phyloP scores from a whole-genome alignment of 2,113 vertebrate species.

The Arothron firmamentum region DNA sequence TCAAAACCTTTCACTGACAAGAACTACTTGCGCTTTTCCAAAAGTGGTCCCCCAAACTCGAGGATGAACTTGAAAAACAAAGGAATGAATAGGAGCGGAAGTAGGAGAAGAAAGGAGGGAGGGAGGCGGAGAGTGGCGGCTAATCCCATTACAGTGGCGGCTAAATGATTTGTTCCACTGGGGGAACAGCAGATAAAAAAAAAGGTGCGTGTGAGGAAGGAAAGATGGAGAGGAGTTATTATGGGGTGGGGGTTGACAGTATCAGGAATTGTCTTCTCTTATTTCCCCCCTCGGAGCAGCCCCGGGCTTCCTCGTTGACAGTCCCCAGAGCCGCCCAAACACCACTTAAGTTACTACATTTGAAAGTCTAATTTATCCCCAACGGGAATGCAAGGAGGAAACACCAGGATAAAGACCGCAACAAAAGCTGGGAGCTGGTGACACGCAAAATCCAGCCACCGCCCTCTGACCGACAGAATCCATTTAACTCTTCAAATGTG shows the following conservation, averaged over 20 bases:
- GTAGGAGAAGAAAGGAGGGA: slow-evolving; percentile 12
- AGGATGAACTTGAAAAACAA: slow-evolving; percentile 37
- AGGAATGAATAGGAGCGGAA: slow-evolving; percentile 26
- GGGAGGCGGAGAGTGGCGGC: slow-evolving; percentile 19
- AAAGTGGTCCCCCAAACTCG: slow-evolving; percentile 18
- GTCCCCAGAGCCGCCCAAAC: not conserved
- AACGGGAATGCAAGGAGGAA: slow-evolving; percentile 6
- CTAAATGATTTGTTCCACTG: slow-evolving; percentile 64
- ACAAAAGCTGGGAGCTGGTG: not conserved
- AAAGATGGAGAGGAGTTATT: not conserved
- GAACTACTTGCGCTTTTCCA: slow-evolving; percentile 3
- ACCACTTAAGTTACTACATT: slow-evolving; percentile 16
- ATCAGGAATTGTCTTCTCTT: not conserved
- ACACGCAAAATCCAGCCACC: not conserved
- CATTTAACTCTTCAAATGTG: no score
- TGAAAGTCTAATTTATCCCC: slow-evolving; percentile 58
- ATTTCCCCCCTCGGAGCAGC: not conserved
- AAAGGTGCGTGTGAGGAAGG: slow-evolving; percentile 13
- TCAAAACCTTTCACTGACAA: slow-evolving; percentile 15
- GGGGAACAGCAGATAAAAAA: slow-evolving; percentile 23
- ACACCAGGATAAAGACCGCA: slow-evolving; percentile 14
- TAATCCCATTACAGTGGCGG: slow-evolving; percentile 62
- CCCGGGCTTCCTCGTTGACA: slow-evolving; percentile 1
- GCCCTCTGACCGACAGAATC: not conserved
- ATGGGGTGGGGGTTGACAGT: slow-evolving; percentile 8